Conservation (phyloP, 2,113 vertebrate species). For the Peromyscus leucopus region DNA sequence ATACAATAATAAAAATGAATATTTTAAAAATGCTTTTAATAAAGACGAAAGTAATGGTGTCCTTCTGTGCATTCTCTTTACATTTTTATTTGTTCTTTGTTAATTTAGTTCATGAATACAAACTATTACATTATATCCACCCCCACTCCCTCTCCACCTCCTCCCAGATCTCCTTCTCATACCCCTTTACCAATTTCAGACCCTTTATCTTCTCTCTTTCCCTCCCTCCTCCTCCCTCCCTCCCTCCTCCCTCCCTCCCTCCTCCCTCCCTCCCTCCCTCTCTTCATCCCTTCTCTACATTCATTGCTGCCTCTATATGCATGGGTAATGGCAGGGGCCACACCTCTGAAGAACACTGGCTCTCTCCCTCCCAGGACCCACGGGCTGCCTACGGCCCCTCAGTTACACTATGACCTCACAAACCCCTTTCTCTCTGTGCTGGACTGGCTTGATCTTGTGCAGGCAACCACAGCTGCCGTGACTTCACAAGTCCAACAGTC, state of each 20-base stretch:
- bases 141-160: not conserved
- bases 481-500: not conserved
- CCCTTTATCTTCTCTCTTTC: not conserved
- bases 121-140: not conserved
- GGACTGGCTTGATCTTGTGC: not conserved
- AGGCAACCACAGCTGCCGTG: not conserved
- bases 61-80: not conserved
- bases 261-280: not conserved
- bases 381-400: not conserved
- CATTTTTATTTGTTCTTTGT: not conserved
- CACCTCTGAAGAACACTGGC: not conserved
- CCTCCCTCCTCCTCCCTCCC: not conserved
- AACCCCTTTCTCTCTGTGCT: not conserved
- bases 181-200: not conserved
- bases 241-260: too few relatives aligned
- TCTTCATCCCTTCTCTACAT: not conserved
- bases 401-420: accelerated
- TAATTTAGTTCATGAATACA: not conserved
- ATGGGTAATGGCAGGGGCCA: not conserved
- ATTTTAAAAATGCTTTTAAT: not conserved
- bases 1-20: not conserved
- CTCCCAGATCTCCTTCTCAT: not conserved
- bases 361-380: not conserved
- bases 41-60: not conserved
- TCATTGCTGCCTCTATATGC: not conserved